These are phyloP conservation scores for Chloropsis hardwickii DNA, from an alignment of 2,113 vertebrate species.

Conservation along the genomic window DNA sequence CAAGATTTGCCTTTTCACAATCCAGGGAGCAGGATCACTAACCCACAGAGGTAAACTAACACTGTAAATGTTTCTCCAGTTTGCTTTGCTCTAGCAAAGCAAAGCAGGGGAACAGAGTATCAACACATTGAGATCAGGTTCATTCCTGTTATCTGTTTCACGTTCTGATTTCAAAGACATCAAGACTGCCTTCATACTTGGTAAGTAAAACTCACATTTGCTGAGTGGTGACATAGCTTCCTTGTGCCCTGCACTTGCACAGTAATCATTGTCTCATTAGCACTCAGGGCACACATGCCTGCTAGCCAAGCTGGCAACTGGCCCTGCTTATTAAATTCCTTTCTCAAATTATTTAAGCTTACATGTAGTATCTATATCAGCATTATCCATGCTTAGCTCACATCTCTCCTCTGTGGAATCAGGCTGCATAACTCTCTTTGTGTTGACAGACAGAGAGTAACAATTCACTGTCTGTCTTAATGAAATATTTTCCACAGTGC, in stretches of 20 bases:
- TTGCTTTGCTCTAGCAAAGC: neutral
- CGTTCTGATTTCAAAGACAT: neutral
- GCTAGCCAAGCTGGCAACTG: neutral
- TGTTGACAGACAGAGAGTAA: neutral
- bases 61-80: neutral
- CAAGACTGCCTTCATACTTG: rapidly evolving
- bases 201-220: neutral
- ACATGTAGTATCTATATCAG: neutral
- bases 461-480: neutral
- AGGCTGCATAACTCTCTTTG: neutral
- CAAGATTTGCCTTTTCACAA: neutral
- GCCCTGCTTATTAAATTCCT: neutral
- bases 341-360: neutral
- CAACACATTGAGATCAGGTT: neutral
- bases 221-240: neutral
- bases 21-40: neutral
- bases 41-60: neutral
- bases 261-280: neutral
- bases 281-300: neutral
- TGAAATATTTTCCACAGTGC: neutral
- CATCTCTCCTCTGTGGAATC: neutral
- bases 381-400: neutral
- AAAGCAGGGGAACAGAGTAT: neutral
- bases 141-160: neutral
- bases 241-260: neutral